Conservation (phyloP, 2,888 invertebrate species). For the Portevinia maculata region DNA sequence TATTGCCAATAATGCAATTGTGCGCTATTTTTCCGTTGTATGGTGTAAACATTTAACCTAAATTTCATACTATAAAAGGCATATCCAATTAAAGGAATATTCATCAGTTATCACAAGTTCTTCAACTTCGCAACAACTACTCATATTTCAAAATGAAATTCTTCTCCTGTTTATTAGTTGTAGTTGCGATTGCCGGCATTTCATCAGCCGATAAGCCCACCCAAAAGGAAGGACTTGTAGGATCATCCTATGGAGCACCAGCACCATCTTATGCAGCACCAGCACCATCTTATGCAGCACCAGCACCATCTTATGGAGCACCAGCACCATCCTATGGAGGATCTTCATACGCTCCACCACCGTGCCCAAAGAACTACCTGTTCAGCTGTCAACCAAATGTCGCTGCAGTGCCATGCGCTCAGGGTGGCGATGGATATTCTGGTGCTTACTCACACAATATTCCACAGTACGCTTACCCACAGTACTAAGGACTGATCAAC, state of each 20-base stretch:
- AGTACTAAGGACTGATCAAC: slow-evolving; percentile 37
- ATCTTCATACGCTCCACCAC: slow-evolving; percentile 59
- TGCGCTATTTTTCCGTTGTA: not conserved
- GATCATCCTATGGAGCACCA: slow-evolving; percentile 74
- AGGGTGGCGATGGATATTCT: slow-evolving; percentile 75
- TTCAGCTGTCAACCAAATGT: slow-evolving; percentile 79
- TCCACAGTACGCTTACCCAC: slow-evolving; percentile 58
- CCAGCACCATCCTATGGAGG: slow-evolving; percentile 20
- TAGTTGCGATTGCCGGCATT: slow-evolving; percentile 76
- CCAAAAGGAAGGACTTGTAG: slow-evolving; percentile 54
- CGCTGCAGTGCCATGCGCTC: slow-evolving; percentile 78
- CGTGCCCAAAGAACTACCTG: slow-evolving; percentile 79
- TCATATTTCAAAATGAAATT: slow-evolving; percentile 77
- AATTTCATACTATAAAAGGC: slow-evolving; percentile 40
- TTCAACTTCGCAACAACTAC: slow-evolving; percentile 26
- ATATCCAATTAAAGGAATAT: not conserved
- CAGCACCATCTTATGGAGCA: slow-evolving; percentile 74
- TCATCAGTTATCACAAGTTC: slow-evolving; percentile 53
- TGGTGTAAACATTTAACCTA: not conserved
- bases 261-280: slow-evolving; percentile 74
- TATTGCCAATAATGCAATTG: not conserved
- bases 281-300: slow-evolving; percentile 74
- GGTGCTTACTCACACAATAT: slow-evolving; percentile 79
- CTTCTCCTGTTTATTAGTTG: slow-evolving; percentile 77
- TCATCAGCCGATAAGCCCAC: slow-evolving; percentile 75